phyloP scores from a whole-genome alignment of 2,113 vertebrate species.

The Apus apus region DNA sequence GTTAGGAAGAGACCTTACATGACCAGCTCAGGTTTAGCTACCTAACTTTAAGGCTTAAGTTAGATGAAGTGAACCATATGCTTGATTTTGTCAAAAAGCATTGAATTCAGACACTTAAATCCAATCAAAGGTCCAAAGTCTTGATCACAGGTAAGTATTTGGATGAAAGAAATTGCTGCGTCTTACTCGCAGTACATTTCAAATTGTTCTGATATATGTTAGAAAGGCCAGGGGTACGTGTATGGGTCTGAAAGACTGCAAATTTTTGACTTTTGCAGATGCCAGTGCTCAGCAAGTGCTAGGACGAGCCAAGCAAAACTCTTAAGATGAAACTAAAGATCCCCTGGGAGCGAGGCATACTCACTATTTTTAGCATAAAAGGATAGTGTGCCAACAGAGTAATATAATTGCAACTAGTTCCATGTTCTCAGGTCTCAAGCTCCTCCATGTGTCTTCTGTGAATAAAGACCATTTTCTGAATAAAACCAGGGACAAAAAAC shows the following conservation, averaged over 20 bases:
- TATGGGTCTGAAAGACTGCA: conserved; percentile 37
- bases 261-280: background rate
- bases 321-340: conserved; percentile 19
- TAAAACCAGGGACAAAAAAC: background rate
- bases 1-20: background rate
- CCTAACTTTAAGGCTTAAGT: background rate
- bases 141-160: background rate
- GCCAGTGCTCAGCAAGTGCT: background rate
- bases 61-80: background rate
- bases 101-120: background rate
- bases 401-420: conserved; percentile 5
- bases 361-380: conserved; percentile 35
- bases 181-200: background rate
- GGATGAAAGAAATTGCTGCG: background rate
- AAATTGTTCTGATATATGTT: background rate
- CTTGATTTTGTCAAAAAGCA: conserved; percentile 41
- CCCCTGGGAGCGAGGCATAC: background rate
- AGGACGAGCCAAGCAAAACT: conserved; percentile 8
- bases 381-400: conserved; percentile 15
- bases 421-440: conserved; percentile 13
- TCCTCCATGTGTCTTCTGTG: background rate
- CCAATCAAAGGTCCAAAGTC: background rate
- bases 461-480: conserved; percentile 5
- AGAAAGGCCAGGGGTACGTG: conserved; percentile 20
- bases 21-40: background rate